Base-by-base conservation (phyloP, 2,113 vertebrate genomes). In the Dissostichus mawsoni region DNA sequence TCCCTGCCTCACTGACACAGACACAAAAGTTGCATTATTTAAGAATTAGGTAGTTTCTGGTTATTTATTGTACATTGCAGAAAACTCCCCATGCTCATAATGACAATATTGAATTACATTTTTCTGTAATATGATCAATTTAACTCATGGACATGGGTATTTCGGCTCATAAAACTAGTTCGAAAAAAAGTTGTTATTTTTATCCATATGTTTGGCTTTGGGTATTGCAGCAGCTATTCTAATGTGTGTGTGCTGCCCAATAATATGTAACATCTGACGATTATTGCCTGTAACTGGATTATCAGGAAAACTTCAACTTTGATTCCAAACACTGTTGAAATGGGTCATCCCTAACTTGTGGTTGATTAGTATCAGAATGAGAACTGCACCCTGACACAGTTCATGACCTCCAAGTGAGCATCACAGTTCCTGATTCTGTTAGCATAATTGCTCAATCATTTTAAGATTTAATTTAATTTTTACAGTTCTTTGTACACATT, bases 11-110 rank as follows among this genome's bases (percentile, higher is more conserved):
- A 14, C 44, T 66, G 71, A 92, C 88, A 91, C 81, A 83, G 90
- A 77, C 82, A 47, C 66, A 66, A 84, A 89, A 91, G 89, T 91
- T 83, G 73, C 72, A 57, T 88, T 76, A 76, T 78, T 81, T 73
- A 29, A 51, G 69, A 73, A 70, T 69, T 62, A 63, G 47, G 5
- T 81, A 80, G n/a, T 83, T 70, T 75, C 52, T 62, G 70, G 55
- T 73, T 69, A 75, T 74, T 71, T 33, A 64, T 76, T 25, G 48
- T 55, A n/a, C 52, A 63, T 33, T 45, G n/a, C 64, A 53, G 44
- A 65, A 41, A 70, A 72, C 52, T 29, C 63, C 66, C 41, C 8
- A 53, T 53, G 47, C 66, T 14, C 8, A 59, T 77, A 82, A 87
- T 68, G 65, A 59, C 62, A 72, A 50, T 80, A 80, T 87, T 89